Evolutionary conservation across 2,113 vertebrate genomes (phyloP).

Genomic region (Globicephala melas): DNA sequence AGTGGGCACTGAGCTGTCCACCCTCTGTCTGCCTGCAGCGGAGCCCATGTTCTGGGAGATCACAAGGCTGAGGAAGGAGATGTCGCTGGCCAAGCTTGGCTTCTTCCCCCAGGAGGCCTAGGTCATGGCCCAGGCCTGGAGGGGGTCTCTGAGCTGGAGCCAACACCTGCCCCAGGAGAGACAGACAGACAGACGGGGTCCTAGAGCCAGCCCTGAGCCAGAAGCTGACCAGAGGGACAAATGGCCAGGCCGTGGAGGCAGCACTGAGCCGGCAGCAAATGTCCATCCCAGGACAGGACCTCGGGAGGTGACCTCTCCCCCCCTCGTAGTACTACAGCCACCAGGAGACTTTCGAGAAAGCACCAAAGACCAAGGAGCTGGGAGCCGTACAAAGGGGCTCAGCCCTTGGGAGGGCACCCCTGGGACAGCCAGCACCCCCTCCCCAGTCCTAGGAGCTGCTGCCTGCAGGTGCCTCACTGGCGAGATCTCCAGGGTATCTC

Average conservation of each 20-base stretch:
- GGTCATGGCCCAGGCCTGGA: neutral
- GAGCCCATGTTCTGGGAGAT: constrained; percentile 98
- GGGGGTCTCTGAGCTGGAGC: neutral
- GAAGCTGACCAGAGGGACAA: constrained; percentile 85
- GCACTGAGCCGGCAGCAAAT: neutral
- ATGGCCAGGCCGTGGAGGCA: neutral
- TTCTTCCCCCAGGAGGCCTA: constrained; percentile 90
- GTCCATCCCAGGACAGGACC: neutral
- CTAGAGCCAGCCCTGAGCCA: neutral
- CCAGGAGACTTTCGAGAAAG: constrained; percentile 7
- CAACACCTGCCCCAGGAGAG: neutral
- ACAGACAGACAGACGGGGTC: neutral
- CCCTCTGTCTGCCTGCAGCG: constrained; percentile 78
- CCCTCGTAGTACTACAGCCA: neutral
- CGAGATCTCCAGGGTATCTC: neutral
- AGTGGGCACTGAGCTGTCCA: neutral
- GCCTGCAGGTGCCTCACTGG: neutral
- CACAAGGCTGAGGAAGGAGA: constrained; percentile 93
- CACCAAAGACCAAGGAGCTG: constrained; percentile 27
- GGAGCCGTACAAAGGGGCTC: neutral
- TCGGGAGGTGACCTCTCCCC: neutral
- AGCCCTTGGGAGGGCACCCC: neutral
- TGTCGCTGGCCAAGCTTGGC: constrained; percentile 95
- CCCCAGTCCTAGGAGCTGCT: neutral
- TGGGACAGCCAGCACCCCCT: neutral